phyloP scores from a whole-genome alignment of 92 coral and sea anemone species.

The Paragorgia papillata region DNA sequence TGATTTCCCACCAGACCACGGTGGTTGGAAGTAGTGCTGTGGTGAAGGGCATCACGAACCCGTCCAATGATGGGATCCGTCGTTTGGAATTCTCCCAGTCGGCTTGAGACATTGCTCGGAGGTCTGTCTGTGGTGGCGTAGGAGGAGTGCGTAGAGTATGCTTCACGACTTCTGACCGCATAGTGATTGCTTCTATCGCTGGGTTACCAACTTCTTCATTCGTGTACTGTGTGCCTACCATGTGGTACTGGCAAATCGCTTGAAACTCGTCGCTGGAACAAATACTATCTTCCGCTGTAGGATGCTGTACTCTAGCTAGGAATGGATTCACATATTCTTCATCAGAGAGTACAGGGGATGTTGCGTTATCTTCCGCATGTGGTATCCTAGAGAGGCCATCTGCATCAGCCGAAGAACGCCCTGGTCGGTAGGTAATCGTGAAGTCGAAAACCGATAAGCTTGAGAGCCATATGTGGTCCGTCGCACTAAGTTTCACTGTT shows the following conservation, averaged over 20 bases:
- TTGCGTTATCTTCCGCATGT: not conserved
- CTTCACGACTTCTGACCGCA: constrained; percentile 38
- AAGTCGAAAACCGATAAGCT: constrained; percentile 44
- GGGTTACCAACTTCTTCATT: not conserved
- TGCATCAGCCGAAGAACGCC: constrained; percentile 49
- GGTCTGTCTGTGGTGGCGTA: constrained; percentile 1
- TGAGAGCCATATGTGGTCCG: constrained; percentile 51
- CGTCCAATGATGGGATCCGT: constrained; percentile 26
- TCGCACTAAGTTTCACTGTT: constrained; percentile 50
- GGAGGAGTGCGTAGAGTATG: not conserved
- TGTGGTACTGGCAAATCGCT: constrained; percentile 22
- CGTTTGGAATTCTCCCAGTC: constrained; percentile 37
- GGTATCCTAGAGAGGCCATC: constrained; percentile 52
- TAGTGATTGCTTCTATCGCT: constrained; percentile 47
- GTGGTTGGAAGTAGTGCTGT: not conserved
- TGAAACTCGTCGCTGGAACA: constrained; percentile 25
- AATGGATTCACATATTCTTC: constrained; percentile 39
- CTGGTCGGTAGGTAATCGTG: constrained; percentile 46
- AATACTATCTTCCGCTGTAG: not conserved
- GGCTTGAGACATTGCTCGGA: constrained; percentile 1
- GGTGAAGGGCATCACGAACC: constrained; percentile 3
- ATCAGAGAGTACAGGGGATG: constrained; percentile 6
- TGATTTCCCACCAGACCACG: not conserved
- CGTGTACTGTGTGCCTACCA: too few species aligned
- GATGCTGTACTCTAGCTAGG: not conserved